Conservation (phyloP, 37 sponge, comb jelly and placozoan species). For the Aplysina aerophoba region DNA sequence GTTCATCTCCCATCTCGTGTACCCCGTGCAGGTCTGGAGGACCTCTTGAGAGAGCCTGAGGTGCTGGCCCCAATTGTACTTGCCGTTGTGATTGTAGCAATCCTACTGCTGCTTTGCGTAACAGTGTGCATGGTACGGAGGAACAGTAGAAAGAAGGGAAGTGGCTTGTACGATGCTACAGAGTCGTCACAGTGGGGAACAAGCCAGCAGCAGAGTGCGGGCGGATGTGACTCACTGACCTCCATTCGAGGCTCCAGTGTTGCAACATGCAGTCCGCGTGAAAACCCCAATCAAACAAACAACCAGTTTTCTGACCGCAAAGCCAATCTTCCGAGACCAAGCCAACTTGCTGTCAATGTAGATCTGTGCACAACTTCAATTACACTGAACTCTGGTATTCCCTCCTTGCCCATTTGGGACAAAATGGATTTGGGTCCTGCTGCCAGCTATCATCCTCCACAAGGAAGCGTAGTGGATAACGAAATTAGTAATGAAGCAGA, state of each 20-base stretch:
- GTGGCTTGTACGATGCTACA: not conserved
- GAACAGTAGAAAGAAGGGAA: not conserved
- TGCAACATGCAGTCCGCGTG: too few relatives aligned
- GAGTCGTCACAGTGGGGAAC: too few relatives aligned
- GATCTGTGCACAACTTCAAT: not conserved
- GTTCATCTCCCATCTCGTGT: not conserved
- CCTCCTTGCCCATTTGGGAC: not conserved
- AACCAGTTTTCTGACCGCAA: too few relatives aligned
- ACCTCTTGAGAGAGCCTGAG: not conserved
- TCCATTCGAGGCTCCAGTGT: too few relatives aligned
- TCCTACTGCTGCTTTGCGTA: not conserved
- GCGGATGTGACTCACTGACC: too few relatives aligned
- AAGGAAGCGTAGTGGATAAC: not conserved
- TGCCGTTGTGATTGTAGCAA: not conserved
- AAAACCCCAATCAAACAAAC: too few relatives aligned
- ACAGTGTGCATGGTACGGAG: not conserved
- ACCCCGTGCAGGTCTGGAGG: not conserved
- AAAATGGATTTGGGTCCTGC: not conserved
- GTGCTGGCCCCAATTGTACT: not conserved
- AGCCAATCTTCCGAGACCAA: too few relatives aligned
- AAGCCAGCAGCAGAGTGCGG: too few relatives aligned
- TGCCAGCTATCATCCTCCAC: not conserved
- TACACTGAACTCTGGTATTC: slow-evolving; percentile 15
- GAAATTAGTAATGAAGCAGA: not conserved
- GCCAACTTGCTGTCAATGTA: too few relatives aligned